These are phyloP conservation scores for Alectoris magna DNA, from an alignment of 2,797 vertebrate genomes.

Conservation along the genomic window DNA sequence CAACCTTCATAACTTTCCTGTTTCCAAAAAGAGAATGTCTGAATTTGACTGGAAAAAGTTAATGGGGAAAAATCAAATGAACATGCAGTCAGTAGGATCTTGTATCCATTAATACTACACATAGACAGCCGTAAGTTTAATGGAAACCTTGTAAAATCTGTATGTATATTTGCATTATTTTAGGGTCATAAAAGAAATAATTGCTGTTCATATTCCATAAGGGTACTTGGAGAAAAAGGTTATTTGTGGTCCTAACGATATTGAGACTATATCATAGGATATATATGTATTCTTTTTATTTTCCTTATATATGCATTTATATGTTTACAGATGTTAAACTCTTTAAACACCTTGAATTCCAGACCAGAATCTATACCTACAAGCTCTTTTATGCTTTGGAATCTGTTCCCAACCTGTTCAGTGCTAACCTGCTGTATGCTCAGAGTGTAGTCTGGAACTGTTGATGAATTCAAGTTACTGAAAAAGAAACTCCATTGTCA, in stretches of 20 bases:
- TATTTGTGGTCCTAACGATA: not conserved
- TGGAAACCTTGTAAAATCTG: not conserved
- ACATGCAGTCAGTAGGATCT: not conserved
- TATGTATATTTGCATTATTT: not conserved
- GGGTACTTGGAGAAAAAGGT: not conserved
- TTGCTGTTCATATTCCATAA: not conserved
- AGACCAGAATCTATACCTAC: not conserved
- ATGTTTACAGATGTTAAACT: not conserved
- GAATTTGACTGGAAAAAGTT: not conserved
- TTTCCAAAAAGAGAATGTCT: not conserved
- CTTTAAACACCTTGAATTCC: not conserved
- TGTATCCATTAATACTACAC: not conserved
- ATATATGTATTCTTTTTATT: not conserved
- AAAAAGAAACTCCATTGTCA: not conserved
- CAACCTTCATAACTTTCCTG: not conserved
- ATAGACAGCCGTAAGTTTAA: not conserved
- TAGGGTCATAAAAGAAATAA: not conserved
- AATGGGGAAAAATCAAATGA: not conserved
- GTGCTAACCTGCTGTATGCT: not conserved
- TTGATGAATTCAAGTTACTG: not conserved
- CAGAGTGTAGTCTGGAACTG: not conserved
- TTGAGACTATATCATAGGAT: not conserved
- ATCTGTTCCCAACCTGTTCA: not conserved
- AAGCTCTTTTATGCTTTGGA: not conserved
- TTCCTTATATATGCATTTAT: not conserved